Base-by-base conservation (phyloP, 2,888 invertebrate genomes). In the Chrysotoxum bicinctum region DNA sequence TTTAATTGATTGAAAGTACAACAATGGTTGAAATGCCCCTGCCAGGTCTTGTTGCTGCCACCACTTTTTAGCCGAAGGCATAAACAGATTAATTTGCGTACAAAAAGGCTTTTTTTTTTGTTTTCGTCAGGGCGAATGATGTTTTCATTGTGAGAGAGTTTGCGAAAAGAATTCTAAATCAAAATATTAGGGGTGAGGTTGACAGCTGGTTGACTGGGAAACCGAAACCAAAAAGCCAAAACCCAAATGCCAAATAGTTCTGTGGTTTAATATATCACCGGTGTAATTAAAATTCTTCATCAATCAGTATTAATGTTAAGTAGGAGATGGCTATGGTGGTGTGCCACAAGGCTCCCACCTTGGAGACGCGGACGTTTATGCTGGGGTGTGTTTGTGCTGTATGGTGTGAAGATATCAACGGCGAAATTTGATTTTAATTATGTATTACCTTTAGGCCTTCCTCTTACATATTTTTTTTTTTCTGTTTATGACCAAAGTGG, bases 231-330 rank as follows among this genome's bases (percentile, higher is more conserved):
- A 66, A 68, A 68, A 62, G 3, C 66, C 40, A 79, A 74, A 74
- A 60, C 10, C 50, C 19, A 83, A 84, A 75, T 84, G 85, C 76
- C 85, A 85, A 81, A 85, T 81, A 77, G 85, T 85, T 81, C 56
- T 77, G 85, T 50, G 81, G 81, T 85, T 85, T 85, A 85, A 85
- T 85, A 85, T 81, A 85, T 85, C 85, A 85, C 81, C 62, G 77
- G 76, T 77, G 76, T 85, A 81, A 85, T 85, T 85, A 85, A 85
- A 85, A 85, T 85, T 85, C 85, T 85, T 81, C 85, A 85, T 85
- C 81, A 85, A 85, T 85, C 85, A 85, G 85, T 73, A 77, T 85
- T 85, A 85, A 85, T 72, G 37, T 40, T 50, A 45, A 30, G 26
- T 26, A 43, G 43, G 43, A 30, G 45, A 62, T 62, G 62, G 40